phyloP scores from a whole-genome alignment of 2,797 vertebrate species.

The Cygnus olor region DNA sequence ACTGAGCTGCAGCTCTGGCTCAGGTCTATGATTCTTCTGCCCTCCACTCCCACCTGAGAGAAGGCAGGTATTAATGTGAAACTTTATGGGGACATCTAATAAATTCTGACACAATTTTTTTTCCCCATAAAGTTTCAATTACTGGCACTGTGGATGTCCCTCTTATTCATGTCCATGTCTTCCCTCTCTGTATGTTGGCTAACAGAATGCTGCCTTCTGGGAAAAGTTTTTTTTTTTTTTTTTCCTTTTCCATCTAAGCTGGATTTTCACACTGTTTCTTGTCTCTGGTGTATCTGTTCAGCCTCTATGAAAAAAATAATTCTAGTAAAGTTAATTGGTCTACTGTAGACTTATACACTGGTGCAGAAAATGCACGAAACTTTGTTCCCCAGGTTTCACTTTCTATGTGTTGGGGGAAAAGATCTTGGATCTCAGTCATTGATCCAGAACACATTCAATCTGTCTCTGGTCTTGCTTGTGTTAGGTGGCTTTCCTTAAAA shows the following conservation, averaged over 20 bases:
- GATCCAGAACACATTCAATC: neutral
- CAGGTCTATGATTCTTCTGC: rapidly evolving
- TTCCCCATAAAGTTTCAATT: neutral
- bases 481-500: neutral
- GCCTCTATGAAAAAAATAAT: constrained; percentile 10
- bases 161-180: neutral
- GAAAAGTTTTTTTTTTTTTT: neutral
- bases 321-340: neutral
- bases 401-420: neutral
- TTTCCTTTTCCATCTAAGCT: neutral
- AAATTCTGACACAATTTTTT: neutral
- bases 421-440: neutral
- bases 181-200: neutral
- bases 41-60: too few species aligned
- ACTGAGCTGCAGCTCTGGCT: neutral
- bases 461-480: neutral
- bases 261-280: neutral
- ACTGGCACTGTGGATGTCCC: neutral
- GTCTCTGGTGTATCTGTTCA: neutral
- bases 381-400: neutral
- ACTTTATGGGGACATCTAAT: neutral
- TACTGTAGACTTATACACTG: neutral
- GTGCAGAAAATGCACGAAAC: neutral
- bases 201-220: neutral
- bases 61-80: neutral